A percentile compares a stretch with the other conserved stretches of the same genome.
These are phyloP conservation scores for Hypanus sabinus DNA, from an alignment of 2,113 vertebrate species.

Conservation along the genomic window DNA sequence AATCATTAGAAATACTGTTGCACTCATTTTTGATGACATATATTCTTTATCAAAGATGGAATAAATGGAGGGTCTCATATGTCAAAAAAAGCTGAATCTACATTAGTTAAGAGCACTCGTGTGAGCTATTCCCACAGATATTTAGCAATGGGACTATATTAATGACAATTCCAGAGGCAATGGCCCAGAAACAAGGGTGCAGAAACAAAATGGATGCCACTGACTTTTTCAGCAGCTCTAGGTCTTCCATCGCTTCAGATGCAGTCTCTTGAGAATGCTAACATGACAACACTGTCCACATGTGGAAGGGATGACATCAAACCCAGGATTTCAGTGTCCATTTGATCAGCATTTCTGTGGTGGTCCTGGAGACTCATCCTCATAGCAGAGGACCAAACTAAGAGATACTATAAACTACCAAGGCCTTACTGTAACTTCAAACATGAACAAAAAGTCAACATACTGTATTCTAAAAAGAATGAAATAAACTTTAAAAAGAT, in stretches of 20 bases:
- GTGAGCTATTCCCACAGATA: not conserved
- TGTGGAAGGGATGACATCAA: not conserved
- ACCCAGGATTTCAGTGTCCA: not conserved
- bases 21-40: not conserved
- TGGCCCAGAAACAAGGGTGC: too few relatives aligned
- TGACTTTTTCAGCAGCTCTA: too few relatives aligned
- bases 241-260: too few relatives aligned
- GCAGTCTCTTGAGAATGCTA: too few relatives aligned
- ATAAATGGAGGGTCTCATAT: not conserved
- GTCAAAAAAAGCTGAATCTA: not conserved
- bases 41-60: not conserved
- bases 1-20: not conserved
- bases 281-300: too few relatives aligned
- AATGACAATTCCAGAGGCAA: not conserved
- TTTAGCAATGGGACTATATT: not conserved
- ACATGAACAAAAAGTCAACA: not conserved
- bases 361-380: not conserved
- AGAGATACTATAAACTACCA: not conserved
- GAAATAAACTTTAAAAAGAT: not conserved
- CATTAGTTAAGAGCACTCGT: not conserved
- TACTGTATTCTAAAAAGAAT: not conserved
- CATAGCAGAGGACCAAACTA: too few relatives aligned
- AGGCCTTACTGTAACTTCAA: not conserved
- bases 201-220: too few relatives aligned
- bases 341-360: not conserved